phyloP scores from a whole-genome alignment of 2,113 vertebrate species.

The Eclectus roratus region DNA sequence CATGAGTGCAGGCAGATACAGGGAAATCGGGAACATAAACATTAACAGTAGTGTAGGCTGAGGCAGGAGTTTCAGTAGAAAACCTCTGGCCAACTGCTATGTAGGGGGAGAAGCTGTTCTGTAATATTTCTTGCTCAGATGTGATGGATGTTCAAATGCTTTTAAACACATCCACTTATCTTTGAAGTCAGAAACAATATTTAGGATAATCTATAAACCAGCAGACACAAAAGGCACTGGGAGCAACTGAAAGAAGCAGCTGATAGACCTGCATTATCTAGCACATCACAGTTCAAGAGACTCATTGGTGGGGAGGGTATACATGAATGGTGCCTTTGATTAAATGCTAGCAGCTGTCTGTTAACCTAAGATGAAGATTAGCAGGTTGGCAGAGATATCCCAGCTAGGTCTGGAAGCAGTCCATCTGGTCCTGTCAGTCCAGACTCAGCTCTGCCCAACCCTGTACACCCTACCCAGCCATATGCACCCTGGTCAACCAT shows the following conservation, averaged over 20 bases:
- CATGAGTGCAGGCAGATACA: background rate
- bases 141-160: background rate
- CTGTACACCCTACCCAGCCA: background rate
- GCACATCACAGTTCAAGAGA: background rate
- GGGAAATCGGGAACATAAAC: background rate
- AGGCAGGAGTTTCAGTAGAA: background rate
- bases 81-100: background rate
- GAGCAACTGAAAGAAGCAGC: background rate
- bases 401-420: background rate
- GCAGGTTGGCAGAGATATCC: background rate
- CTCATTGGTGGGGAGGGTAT: background rate
- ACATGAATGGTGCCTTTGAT: background rate
- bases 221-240: background rate
- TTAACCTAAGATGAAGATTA: background rate
- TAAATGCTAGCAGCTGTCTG: background rate
- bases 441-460: background rate
- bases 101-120: background rate
- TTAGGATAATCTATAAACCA: background rate
- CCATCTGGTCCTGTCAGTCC: background rate
- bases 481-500: background rate
- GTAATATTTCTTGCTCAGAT: background rate
- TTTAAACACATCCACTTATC: background rate
- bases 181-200: constrained; percentile 28
- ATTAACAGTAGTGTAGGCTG: background rate
- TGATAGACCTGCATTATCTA: background rate